These are phyloP conservation scores for Aleiodes leptofemur DNA, from an alignment of 2,888 invertebrate species.

Conservation along the genomic window DNA sequence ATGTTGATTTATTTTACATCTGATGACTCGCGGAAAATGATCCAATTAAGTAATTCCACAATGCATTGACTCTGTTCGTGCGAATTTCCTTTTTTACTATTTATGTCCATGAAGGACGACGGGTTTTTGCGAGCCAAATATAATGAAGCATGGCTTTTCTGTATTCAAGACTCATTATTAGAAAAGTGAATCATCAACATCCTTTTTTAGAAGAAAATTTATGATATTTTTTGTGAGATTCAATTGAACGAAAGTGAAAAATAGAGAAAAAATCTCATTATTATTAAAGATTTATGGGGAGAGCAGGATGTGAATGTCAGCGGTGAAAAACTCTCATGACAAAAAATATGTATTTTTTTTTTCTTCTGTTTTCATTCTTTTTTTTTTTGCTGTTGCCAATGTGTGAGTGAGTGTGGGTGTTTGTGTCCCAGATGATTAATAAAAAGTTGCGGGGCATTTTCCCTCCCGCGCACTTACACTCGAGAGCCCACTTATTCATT, in stretches of 20 bases:
- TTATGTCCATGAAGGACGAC: too few species aligned
- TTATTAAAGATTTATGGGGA: conserved; percentile 10
- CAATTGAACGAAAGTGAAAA: not conserved
- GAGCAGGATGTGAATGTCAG: conserved; percentile 25
- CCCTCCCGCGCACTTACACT: conserved; percentile 80
- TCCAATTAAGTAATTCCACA: not conserved
- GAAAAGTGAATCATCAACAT: too few species aligned
- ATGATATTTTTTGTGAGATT: not conserved
- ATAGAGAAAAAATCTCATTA: conserved; percentile 11
- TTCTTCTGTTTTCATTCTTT: not conserved
- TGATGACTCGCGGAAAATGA: not conserved
- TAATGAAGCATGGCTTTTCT: too few species aligned
- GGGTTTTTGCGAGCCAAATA: too few species aligned
- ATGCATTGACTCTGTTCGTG: too few species aligned
- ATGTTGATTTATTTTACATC: not conserved
- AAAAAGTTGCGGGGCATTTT: conserved; percentile 38
- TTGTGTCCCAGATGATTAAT: conserved; percentile 40
- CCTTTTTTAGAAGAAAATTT: not conserved
- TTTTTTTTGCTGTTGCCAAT: conserved; percentile 7
- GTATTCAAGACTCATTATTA: too few species aligned
- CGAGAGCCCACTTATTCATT: conserved; percentile 88
- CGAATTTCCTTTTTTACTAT: too few species aligned
- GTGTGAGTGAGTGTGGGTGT: conserved; percentile 20
- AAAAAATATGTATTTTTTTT: conserved; percentile 21
- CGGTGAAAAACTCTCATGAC: conserved; percentile 34